These are phyloP conservation scores for Sphyrna mokarran DNA, from an alignment of 2,113 vertebrate species.

Conservation along the genomic window DNA sequence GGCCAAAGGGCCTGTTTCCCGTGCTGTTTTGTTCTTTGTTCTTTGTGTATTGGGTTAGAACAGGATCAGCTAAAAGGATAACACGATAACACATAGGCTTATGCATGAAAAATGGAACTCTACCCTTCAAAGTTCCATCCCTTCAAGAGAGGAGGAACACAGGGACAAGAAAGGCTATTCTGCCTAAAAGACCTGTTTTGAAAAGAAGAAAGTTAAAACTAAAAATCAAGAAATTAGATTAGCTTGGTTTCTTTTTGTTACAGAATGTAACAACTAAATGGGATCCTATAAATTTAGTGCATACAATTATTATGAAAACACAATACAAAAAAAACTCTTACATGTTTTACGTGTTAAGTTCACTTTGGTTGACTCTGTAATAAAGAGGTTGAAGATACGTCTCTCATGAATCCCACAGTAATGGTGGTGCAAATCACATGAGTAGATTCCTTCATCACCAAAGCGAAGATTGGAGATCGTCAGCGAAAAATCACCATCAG, in stretches of 20 bases:
- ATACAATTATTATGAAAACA: background rate
- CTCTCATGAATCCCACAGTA: slow-evolving; percentile 90
- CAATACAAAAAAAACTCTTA: background rate
- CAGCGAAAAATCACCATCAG: slow-evolving; percentile 80
- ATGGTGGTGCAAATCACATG: slow-evolving; percentile 90
- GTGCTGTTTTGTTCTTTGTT: too few relatives aligned
- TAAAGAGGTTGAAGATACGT: slow-evolving; percentile 69
- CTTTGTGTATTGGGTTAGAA: background rate
- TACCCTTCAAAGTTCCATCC: background rate
- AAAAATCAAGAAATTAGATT: background rate
- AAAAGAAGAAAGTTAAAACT: background rate
- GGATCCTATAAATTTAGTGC: background rate
- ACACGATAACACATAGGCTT: background rate
- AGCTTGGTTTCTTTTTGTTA: background rate
- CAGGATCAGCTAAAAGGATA: background rate
- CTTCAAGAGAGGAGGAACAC: background rate
- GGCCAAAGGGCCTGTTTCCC: too few relatives aligned
- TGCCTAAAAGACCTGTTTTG: background rate
- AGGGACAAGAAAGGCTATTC: background rate
- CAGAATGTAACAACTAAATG: background rate
- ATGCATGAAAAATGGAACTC: background rate
- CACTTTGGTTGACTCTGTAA: slow-evolving; percentile 51
- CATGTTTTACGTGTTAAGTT: slow-evolving; percentile 27
- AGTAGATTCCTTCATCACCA: slow-evolving; percentile 77
- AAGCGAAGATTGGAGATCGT: slow-evolving; percentile 58